A percentile compares a stretch with the other conserved stretches of the same genome.
Conservation (phyloP, 2,797 vertebrate genomes). For the Hapalemur alaotrensis region DNA sequence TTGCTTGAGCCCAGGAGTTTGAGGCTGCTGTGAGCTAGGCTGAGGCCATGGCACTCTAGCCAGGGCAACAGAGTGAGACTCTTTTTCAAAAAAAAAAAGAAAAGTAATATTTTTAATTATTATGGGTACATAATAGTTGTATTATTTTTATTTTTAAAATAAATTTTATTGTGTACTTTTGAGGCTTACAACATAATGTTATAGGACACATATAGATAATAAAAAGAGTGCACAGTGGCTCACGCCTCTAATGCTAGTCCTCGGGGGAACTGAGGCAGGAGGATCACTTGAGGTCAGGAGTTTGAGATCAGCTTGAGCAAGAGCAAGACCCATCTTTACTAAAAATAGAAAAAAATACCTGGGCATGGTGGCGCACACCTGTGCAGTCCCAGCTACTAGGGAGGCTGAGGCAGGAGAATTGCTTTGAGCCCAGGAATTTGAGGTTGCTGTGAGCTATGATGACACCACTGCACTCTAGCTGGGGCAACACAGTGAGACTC, state of each 20-base stretch:
- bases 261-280: background rate
- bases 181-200: background rate
- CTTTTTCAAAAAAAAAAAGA: too few relatives aligned
- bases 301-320: background rate
- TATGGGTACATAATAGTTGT: background rate
- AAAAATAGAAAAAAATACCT: background rate
- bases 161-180: background rate
- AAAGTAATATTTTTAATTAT: background rate
- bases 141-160: background rate
- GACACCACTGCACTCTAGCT: background rate
- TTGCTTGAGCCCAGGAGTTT: too few relatives aligned
- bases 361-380: background rate
- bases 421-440: background rate
- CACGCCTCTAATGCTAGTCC: background rate
- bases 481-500: background rate
- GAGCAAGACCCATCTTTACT: background rate
- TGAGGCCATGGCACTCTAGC: too few relatives aligned
- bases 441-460: background rate
- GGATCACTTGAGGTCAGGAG: background rate
- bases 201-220: background rate
- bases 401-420: background rate
- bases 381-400: background rate
- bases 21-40: too few relatives aligned
- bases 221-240: background rate
- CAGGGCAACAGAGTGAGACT: too few relatives aligned